Conservation (phyloP, 2,113 vertebrate species). For the Melanotaenia duboulayi region DNA sequence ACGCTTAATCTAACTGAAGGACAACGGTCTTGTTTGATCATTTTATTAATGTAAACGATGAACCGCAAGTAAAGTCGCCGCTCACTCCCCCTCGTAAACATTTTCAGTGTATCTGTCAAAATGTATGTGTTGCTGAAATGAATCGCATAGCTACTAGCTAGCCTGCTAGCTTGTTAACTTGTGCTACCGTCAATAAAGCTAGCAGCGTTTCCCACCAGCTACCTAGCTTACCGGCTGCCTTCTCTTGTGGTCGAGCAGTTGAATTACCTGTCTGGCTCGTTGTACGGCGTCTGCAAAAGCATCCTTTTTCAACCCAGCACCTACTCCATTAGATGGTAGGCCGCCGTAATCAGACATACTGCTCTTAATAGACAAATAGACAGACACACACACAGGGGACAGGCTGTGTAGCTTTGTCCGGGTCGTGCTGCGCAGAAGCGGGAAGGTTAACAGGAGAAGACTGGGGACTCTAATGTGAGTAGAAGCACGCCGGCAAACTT, state of each 20-base stretch:
- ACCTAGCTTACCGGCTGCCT: conserved; percentile 26
- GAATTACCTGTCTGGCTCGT: conserved; percentile 90
- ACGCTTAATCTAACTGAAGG: neutral
- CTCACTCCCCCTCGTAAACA: neutral
- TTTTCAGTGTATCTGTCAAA: neutral
- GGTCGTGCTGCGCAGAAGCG: conserved; percentile 80
- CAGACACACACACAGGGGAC: conserved; percentile 29
- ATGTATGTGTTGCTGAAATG: conserved; percentile 12
- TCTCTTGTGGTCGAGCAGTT: neutral
- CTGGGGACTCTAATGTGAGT: conserved; percentile 47
- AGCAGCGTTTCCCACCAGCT: conserved; percentile 41
- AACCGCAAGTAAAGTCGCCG: neutral
- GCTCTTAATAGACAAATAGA: conserved; percentile 49
- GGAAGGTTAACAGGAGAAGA: conserved; percentile 77
- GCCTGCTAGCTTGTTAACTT: conserved; percentile 27
- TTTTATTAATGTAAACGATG: neutral
- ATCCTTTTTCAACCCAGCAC: conserved; percentile 87
- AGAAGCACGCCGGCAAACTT: conserved; percentile 67
- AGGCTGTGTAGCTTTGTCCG: conserved; percentile 64
- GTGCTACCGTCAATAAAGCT: conserved; percentile 55
- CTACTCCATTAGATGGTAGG: conserved; percentile 81
- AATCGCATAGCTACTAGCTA: conserved; percentile 23
- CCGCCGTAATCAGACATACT: conserved; percentile 85
- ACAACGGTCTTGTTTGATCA: neutral
- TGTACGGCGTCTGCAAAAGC: conserved; percentile 93